Percentiles rank a stretch among this genome's conserved stretches.
Evolutionary conservation across 2,888 invertebrate genomes (phyloP).

Genomic region (Microplitis manilae): DNA sequence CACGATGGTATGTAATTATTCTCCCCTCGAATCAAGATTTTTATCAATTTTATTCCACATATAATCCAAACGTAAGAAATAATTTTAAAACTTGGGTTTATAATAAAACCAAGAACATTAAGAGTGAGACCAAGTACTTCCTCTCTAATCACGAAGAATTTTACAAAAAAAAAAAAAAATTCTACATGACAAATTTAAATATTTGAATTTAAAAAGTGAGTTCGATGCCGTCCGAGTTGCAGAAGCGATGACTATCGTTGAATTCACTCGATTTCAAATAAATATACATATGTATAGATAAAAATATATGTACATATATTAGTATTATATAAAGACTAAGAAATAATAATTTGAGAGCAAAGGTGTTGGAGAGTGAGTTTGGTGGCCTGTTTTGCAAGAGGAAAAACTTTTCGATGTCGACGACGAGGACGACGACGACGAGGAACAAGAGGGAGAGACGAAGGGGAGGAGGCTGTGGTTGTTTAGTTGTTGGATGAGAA

Average conservation of each 20-base stretch:
- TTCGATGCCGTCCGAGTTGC: background rate
- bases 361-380: background rate
- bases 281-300: conserved; percentile 29
- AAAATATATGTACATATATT: conserved; percentile 12
- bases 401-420: background rate
- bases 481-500: no score
- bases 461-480: conserved; percentile 35
- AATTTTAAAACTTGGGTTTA: background rate
- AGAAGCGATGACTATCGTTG: conserved; percentile 5
- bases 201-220: background rate
- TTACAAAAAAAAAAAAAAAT: no score
- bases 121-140: no score
- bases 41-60: background rate
- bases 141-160: no score
- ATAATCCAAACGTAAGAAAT: background rate
- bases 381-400: conserved; percentile 46
- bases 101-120: no score
- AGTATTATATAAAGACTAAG: background rate
- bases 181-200: no score
- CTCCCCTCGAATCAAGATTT: background rate
- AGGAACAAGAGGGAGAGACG: conserved; percentile 30
- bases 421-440: no score
- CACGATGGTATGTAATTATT: background rate
- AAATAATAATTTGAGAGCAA: background rate
- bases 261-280: conserved; percentile 3